Evolutionary conservation across 2,797 vertebrate species (phyloP).

Genomic region (Pangasius larnaudii): DNA sequence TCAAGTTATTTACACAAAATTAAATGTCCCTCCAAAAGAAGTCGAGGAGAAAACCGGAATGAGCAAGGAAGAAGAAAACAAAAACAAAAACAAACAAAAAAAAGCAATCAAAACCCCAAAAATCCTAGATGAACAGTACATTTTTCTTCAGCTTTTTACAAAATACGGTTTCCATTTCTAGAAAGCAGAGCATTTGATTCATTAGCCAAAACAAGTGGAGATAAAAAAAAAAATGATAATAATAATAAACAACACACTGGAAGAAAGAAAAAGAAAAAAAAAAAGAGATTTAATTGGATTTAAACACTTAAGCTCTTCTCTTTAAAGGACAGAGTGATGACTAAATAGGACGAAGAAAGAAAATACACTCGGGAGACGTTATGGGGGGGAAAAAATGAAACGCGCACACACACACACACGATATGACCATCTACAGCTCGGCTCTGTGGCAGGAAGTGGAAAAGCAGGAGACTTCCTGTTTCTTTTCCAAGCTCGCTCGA

Average conservation of each 20-base stretch:
- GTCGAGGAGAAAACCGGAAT: conserved; percentile 42
- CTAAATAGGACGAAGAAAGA: no score
- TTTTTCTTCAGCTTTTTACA: conserved; percentile 57
- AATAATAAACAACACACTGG: conserved; percentile 17
- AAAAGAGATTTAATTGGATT: neutral
- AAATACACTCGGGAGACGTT: neutral
- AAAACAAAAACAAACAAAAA: neutral
- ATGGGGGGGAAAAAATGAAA: neutral
- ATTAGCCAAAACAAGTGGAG: conserved; percentile 22
- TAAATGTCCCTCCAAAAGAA: conserved; percentile 35
- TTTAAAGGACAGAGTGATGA: conserved; percentile 15
- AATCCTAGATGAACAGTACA: conserved; percentile 48
- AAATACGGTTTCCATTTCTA: conserved; percentile 38
- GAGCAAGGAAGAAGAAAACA: conserved; percentile 21
- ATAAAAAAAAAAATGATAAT: neutral
- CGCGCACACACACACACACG: neutral
- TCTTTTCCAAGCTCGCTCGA: conserved; percentile 6
- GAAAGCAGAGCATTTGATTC: conserved; percentile 35
- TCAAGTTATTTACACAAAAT: conserved; percentile 75
- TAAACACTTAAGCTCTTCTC: conserved; percentile 12
- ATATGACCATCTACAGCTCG: conserved; percentile 17
- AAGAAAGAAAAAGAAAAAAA: neutral
- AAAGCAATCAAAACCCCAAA: neutral
- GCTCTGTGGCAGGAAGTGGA: conserved; percentile 19
- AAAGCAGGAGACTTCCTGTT: conserved; percentile 26